These are phyloP conservation scores for Isoperla grammatica DNA, from an alignment of 2,888 invertebrate genomes.

Conservation along the genomic window DNA sequence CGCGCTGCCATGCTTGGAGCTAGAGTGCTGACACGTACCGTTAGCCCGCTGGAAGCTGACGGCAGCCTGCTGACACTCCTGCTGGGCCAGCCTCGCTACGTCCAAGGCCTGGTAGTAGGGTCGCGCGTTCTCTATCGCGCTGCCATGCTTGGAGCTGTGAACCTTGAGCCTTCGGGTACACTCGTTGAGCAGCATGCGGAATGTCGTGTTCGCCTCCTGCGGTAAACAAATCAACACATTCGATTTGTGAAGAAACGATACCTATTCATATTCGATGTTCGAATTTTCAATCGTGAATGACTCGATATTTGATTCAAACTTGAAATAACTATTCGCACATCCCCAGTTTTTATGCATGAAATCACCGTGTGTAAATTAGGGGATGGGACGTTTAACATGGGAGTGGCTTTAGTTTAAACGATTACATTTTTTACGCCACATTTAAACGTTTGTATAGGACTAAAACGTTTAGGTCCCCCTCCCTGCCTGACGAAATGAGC, in stretches of 20 bases:
- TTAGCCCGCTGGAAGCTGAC: conserved; percentile 86
- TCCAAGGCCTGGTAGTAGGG: conserved; percentile 79
- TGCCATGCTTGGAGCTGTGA: conserved; percentile 68
- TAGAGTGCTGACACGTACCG: conserved; percentile 51
- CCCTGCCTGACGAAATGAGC: too few species aligned
- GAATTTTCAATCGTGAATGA: conserved; percentile 25
- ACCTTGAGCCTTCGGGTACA: conserved; percentile 73
- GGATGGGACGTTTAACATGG: too few species aligned
- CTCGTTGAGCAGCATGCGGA: conserved; percentile 74
- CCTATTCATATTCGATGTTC: conserved; percentile 27
- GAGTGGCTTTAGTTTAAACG: too few species aligned
- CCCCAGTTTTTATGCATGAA: too few species aligned
- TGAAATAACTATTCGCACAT: too few species aligned
- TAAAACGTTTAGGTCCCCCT: too few species aligned
- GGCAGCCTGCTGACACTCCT: conserved; percentile 85
- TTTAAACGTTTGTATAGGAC: too few species aligned
- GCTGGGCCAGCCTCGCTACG: conserved; percentile 39
- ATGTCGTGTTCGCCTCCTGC: conserved; percentile 73
- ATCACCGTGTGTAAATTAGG: too few species aligned
- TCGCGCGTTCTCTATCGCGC: conserved; percentile 79
- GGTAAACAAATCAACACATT: conserved; percentile 28
- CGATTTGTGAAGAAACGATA: too few species aligned
- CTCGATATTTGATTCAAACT: too few species aligned
- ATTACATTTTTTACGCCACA: too few species aligned
- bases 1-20: conserved; percentile 75